Conservation (phyloP, 2,888 invertebrate species). For the Epirrhoe tristata region DNA sequence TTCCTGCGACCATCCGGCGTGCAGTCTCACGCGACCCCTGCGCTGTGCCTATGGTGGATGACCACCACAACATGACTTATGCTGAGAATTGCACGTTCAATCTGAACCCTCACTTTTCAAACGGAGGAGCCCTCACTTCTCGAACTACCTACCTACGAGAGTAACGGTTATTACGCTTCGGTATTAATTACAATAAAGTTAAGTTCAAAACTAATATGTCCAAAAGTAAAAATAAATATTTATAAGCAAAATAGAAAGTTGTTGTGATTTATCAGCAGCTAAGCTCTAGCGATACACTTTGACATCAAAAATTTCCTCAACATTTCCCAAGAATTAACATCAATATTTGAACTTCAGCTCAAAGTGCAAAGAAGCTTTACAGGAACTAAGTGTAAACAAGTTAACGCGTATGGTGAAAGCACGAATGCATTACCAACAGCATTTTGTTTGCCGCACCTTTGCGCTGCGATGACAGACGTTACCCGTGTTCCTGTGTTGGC, state of each 20-base stretch:
- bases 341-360: constrained; percentile 25
- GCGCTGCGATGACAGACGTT: constrained; percentile 45
- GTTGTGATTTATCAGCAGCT: neutral
- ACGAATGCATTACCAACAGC: constrained; percentile 39
- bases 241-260: neutral
- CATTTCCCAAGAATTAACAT: constrained; percentile 31
- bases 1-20: constrained; percentile 83
- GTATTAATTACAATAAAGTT: too few relatives aligned
- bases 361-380: constrained; percentile 37
- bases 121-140: neutral
- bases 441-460: constrained; percentile 52
- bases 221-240: too few relatives aligned
- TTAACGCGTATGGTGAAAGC: constrained; percentile 41
- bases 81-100: constrained; percentile 28
- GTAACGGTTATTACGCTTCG: too few relatives aligned
- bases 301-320: constrained; percentile 1
- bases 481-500: constrained; percentile 29
- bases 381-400: constrained; percentile 55
- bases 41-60: constrained; percentile 54
- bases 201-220: too few relatives aligned
- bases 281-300: neutral
- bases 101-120: neutral
- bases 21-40: constrained; percentile 78
- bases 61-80: constrained; percentile 49
- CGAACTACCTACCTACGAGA: too few relatives aligned